Evolutionary conservation across 2,888 invertebrate genomes (phyloP), one percentile per base, ranked within the genome.

Genomic region (Diabrotica balteata): DNA sequence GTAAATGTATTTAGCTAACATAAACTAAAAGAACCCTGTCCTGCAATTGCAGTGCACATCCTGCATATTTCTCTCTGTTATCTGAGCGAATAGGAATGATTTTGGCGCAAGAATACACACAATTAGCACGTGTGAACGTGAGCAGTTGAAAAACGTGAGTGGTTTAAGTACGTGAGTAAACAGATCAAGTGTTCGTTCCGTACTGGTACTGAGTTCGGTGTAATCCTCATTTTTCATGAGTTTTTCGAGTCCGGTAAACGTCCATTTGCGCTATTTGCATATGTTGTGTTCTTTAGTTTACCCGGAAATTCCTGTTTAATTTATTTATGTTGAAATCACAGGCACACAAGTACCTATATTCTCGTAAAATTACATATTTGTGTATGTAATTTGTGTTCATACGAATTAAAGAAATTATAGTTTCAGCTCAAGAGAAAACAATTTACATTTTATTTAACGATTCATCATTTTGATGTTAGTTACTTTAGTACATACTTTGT

Each of bases 91-190:
- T 22, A 44, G 32, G 10, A 55, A 55, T 44, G 9, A 55, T 55
- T 55, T 55, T n/a, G 44, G 43, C 43, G 55, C 55, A 51, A 51
- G 59, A 59, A 59, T 51, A 17, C 59, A 42, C 61, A 60, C 72
- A 73, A 75, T 76, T 76, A 76, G 73, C 72, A 75, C 76, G 74
- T 69, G 74, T 73, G 73, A 72, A 74, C 73, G 75, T 73, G 75
- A 76, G 72, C 70, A 73, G 72, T 73, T 69, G 69, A 70, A 71
- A 69, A 74, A 74, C 75, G 74, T 75, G 74, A 76, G 69, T 60
- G 58, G 47, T 65, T 62, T 73, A 72, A 52, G 51, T 54, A 53
- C 72, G 73, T 73, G 73, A 73, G 70, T 70, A 75, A 73, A 75
- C 72, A 73, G 57, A 53, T 57, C 59, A 55, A 67, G 52, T 67